Percentiles rank a stretch among this genome's conserved stretches.
These are phyloP conservation scores for Acleris holmiana DNA, from an alignment of 2,888 invertebrate genomes.

Conservation along the genomic window DNA sequence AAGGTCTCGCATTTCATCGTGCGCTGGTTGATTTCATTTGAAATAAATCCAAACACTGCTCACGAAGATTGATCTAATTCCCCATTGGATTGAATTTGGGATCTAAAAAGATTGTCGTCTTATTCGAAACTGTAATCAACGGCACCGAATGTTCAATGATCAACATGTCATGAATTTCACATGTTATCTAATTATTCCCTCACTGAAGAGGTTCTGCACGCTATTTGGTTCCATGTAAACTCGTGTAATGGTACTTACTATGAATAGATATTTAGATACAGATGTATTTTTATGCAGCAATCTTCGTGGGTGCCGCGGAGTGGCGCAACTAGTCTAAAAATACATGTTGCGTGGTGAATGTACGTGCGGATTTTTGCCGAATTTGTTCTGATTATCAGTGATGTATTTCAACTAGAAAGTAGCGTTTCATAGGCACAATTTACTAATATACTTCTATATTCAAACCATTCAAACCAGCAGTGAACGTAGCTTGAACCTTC, in stretches of 20 bases:
- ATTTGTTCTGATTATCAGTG: constrained; percentile 17
- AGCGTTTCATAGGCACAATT: no score
- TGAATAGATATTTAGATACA: constrained; percentile 40
- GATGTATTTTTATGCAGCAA: constrained; percentile 51
- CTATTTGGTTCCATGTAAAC: neutral
- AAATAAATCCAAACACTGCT: constrained; percentile 32
- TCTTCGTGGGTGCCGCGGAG: constrained; percentile 54
- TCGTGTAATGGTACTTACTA: constrained; percentile 8
- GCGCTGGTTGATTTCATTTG: constrained; percentile 26
- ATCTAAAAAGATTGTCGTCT: neutral
- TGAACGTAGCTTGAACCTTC: neutral
- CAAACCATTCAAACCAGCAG: no score
- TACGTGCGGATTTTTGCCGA: constrained; percentile 45
- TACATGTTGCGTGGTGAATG: constrained; percentile 56
- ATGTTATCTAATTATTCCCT: neutral
- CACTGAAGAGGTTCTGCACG: neutral
- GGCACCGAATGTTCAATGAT: no score
- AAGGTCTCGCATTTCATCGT: constrained; percentile 43
- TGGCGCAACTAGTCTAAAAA: constrained; percentile 66
- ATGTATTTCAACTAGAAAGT: constrained; percentile 2
- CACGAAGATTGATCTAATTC: constrained; percentile 15
- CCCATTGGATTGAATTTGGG: neutral
- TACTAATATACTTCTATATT: no score
- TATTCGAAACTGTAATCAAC: no score
- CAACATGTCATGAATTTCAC: neutral